Evolutionary conservation across 2,888 invertebrate genomes (phyloP).

Genomic region (Tenthredo scrophulariae): DNA sequence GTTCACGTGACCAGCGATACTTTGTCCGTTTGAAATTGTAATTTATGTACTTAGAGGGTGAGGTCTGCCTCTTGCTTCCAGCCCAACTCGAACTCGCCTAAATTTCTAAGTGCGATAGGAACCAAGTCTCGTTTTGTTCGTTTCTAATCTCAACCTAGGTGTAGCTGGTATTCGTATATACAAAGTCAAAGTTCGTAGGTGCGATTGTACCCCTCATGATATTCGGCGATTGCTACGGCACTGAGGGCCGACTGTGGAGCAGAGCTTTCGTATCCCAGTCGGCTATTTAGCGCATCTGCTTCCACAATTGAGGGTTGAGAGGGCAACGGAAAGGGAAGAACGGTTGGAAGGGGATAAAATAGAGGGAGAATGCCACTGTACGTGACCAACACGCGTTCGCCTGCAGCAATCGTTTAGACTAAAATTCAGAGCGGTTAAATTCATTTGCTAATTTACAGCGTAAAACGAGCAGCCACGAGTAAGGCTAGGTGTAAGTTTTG

Average conservation of each 20-base stretch:
- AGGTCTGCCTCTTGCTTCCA: neutral
- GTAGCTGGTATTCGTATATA: neutral
- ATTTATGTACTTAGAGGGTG: conserved; percentile 26
- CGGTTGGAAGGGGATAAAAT: conserved; percentile 54
- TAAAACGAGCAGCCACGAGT: neutral
- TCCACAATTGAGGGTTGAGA: conserved; percentile 60
- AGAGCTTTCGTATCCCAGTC: conserved; percentile 69
- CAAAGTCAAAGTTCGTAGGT: conserved; percentile 18
- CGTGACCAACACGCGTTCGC: conserved; percentile 58
- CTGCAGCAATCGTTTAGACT: conserved; percentile 57
- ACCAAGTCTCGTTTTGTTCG: neutral
- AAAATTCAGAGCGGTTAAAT: conserved; percentile 58
- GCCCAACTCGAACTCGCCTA: neutral
- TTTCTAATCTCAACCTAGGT: neutral
- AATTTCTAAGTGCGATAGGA: conserved; percentile 6
- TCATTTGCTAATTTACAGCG: conserved; percentile 60
- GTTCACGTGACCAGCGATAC: conserved; percentile 42
- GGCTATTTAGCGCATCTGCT: conserved; percentile 76
- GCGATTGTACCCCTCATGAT: conserved; percentile 24
- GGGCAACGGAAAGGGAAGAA: conserved; percentile 57
- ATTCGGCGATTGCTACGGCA: conserved; percentile 30
- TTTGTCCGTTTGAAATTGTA: conserved; percentile 30
- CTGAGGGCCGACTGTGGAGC: conserved; percentile 57
- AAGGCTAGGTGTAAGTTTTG: conserved; percentile 2
- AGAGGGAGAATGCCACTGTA: conserved; percentile 56